Conservation (phyloP, 2,113 vertebrate species). For the Oncorhynchus kisutch region DNA sequence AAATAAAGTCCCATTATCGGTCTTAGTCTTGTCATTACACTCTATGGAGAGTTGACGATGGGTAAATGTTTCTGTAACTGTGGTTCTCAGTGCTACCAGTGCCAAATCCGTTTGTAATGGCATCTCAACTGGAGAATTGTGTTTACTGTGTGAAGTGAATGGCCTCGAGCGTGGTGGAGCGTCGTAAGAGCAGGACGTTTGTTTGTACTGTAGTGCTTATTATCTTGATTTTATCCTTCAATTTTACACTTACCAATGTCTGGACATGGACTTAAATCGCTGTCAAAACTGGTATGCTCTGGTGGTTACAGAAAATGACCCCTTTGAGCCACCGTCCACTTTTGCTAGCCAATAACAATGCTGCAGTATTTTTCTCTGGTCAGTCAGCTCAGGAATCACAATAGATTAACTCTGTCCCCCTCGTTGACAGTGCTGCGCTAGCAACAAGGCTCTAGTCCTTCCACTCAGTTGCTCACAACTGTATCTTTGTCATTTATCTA, state of each 20-base stretch:
- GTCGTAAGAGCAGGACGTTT: not conserved
- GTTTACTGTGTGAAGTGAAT: not conserved
- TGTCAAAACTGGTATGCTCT: slow-evolving; percentile 8
- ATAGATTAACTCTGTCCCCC: slow-evolving; percentile 36
- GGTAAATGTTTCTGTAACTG: not conserved
- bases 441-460: slow-evolving; percentile 16
- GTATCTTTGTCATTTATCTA: slow-evolving; percentile 61
- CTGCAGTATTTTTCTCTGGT: slow-evolving; percentile 1
- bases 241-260: not conserved
- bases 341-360: slow-evolving; percentile 16
- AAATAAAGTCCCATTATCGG: not conserved
- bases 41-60: slow-evolving; percentile 8
- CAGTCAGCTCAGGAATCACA: slow-evolving; percentile 22
- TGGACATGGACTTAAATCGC: not conserved
- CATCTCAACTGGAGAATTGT: too few relatives aligned
- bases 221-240: not conserved
- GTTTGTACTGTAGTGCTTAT: slow-evolving; percentile 1
- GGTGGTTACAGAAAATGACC: not conserved
- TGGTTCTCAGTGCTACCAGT: too few relatives aligned
- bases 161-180: not conserved
- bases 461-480: slow-evolving; percentile 15
- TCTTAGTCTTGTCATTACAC: slow-evolving; percentile 2
- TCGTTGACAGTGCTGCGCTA: slow-evolving; percentile 33
- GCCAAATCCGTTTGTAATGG: too few relatives aligned
- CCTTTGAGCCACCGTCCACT: slow-evolving; percentile 4